Conservation (phyloP, 2,888 invertebrate species). For the Stratiomys singularior region DNA sequence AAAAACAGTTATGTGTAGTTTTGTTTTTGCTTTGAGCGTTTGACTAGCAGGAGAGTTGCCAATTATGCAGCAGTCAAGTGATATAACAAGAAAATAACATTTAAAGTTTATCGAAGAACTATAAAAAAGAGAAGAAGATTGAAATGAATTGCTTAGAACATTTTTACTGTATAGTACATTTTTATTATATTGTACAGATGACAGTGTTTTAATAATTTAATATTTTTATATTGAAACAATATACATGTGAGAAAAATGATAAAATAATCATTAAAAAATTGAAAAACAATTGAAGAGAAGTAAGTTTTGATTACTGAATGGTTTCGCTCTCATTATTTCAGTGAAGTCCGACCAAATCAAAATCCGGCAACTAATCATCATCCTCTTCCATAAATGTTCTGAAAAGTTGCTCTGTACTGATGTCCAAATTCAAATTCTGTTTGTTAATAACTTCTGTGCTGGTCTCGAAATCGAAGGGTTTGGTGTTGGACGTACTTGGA, state of each 20-base stretch:
- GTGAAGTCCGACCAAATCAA: background rate
- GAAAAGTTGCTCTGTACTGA: background rate
- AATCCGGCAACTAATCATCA: too few species aligned
- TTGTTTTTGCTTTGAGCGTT: too few species aligned
- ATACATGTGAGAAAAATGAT: background rate
- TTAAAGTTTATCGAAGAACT: background rate
- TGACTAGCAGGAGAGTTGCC: too few species aligned
- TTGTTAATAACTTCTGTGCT: conserved; percentile 36
- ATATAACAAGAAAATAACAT: background rate
- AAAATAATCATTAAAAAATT: background rate
- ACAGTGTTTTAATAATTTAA: conserved; percentile 41
- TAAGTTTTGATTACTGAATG: background rate
- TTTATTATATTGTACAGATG: conserved; percentile 18
- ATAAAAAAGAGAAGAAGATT: background rate
- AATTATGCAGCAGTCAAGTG: too few species aligned
- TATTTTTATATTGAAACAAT: conserved; percentile 45
- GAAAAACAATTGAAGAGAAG: background rate
- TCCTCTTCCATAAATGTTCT: conserved; percentile 42
- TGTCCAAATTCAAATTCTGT: conserved; percentile 44
- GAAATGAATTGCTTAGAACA: background rate
- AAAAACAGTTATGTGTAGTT: too few species aligned
- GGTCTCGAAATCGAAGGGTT: background rate
- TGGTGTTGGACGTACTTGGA: background rate
- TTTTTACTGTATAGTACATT: conserved; percentile 54
- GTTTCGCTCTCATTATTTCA: background rate